Conservation (phyloP, 2,888 invertebrate genomes). For the Zaprionus bogoriensis region DNA sequence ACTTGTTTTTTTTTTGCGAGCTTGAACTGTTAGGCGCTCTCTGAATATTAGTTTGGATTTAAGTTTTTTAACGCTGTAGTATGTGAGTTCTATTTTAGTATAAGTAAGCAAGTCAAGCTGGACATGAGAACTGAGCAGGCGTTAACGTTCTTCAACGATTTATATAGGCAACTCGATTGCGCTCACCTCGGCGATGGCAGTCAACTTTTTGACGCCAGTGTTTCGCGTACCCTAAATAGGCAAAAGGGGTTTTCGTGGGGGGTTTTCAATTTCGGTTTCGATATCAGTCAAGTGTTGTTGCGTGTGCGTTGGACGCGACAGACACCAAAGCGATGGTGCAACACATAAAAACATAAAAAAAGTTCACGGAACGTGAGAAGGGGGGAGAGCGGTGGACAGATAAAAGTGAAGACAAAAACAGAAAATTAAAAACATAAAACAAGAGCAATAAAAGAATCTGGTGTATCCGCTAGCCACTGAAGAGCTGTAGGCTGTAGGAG, state of each 20-base stretch:
- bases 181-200: slow-evolving; percentile 83
- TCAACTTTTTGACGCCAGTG: slow-evolving; percentile 81
- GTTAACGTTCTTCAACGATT: too few relatives aligned
- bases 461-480: background rate
- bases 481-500: background rate
- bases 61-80: too few relatives aligned
- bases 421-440: slow-evolving; percentile 9
- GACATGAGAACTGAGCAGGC: too few relatives aligned
- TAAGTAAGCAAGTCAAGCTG: too few relatives aligned
- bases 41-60: too few relatives aligned
- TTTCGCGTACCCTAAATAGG: slow-evolving; percentile 80
- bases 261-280: slow-evolving; percentile 26
- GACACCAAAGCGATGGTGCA: slow-evolving; percentile 61
- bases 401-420: slow-evolving; percentile 28
- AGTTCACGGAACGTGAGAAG: background rate
- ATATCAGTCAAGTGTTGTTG: slow-evolving; percentile 15
- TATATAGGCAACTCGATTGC: slow-evolving; percentile 31
- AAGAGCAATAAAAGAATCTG: background rate
- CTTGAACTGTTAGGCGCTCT: too few relatives aligned
- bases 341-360: slow-evolving; percentile 47
- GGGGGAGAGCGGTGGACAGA: slow-evolving; percentile 27
- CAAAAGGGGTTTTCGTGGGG: background rate
- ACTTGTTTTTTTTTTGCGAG: too few relatives aligned
- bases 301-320: slow-evolving; percentile 38
- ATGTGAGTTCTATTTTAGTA: too few relatives aligned